Conservation (phyloP, 2,113 vertebrate genomes). For the Aplodontia rufa region DNA sequence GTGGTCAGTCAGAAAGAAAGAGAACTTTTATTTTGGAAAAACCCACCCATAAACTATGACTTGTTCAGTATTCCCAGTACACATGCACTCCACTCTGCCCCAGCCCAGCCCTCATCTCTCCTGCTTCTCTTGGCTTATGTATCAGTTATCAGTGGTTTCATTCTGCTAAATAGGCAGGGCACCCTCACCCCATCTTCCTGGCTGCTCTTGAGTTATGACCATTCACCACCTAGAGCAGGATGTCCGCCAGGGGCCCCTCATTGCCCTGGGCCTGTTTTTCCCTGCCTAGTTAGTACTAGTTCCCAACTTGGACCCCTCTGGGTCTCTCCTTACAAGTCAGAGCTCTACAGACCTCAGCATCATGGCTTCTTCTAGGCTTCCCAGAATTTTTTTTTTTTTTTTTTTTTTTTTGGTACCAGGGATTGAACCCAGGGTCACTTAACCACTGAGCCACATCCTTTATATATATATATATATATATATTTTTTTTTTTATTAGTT, state of each 20-base stretch:
- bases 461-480: too few species aligned
- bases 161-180: neutral
- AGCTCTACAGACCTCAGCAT: neutral
- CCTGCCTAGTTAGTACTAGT: neutral
- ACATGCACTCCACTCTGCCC: accelerated
- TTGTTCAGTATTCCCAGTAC: neutral
- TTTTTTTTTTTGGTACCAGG: too few species aligned
- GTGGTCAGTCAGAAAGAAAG: neutral
- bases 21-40: constrained; percentile 8
- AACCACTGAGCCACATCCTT: too few species aligned
- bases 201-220: neutral
- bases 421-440: too few species aligned
- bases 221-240: neutral
- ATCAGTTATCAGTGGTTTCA: neutral
- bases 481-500: too few species aligned
- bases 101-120: neutral
- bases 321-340: neutral
- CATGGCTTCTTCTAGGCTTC: neutral
- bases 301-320: neutral
- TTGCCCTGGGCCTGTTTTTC: neutral
- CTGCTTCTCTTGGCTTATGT: neutral
- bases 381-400: too few species aligned
- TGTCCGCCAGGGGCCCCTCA: accelerated
- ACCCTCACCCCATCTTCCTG: neutral
- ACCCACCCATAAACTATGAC: neutral